Percentiles rank a stretch among this genome's conserved stretches.
These are phyloP conservation scores for Magallana angulata DNA, from an alignment of 1,140 invertebrate species.

Conservation along the genomic window DNA sequence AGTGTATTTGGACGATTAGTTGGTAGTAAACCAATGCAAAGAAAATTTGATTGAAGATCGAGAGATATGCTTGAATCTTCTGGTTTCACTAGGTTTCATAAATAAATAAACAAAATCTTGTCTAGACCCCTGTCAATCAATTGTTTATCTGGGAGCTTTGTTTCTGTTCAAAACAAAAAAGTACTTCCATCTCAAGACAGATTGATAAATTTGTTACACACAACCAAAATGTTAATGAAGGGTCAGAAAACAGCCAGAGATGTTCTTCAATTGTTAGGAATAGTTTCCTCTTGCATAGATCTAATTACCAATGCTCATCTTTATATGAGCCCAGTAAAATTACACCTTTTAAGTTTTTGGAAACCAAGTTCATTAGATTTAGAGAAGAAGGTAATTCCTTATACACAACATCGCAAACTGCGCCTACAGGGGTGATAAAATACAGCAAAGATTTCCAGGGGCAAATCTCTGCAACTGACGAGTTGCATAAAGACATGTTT, in stretches of 20 bases:
- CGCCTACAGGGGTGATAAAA: neutral
- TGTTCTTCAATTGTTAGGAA: no score
- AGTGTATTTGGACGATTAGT: no score
- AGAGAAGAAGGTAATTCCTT: neutral
- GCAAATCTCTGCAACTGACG: neutral
- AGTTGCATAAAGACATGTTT: no score
- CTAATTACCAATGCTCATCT: no score
- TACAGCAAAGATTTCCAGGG: neutral
- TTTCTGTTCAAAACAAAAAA: slow-evolving; percentile 32
- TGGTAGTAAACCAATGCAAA: slow-evolving; percentile 28
- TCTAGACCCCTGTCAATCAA: no score
- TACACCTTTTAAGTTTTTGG: slow-evolving; percentile 45
- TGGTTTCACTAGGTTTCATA: no score
- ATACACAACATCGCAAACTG: neutral
- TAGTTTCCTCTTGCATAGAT: no score
- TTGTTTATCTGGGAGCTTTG: slow-evolving; percentile 40
- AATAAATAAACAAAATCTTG: no score
- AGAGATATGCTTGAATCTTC: no score
- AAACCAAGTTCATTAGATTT: slow-evolving; percentile 23
- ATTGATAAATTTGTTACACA: neutral
- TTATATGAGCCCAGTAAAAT: no score
- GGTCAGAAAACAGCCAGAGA: slow-evolving; percentile 2
- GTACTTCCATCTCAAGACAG: slow-evolving; percentile 45
- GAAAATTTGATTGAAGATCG: no score
- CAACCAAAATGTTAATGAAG: neutral